Base-by-base conservation (phyloP, 2,797 vertebrate species). In the Paratrypauchen microcephalus region DNA sequence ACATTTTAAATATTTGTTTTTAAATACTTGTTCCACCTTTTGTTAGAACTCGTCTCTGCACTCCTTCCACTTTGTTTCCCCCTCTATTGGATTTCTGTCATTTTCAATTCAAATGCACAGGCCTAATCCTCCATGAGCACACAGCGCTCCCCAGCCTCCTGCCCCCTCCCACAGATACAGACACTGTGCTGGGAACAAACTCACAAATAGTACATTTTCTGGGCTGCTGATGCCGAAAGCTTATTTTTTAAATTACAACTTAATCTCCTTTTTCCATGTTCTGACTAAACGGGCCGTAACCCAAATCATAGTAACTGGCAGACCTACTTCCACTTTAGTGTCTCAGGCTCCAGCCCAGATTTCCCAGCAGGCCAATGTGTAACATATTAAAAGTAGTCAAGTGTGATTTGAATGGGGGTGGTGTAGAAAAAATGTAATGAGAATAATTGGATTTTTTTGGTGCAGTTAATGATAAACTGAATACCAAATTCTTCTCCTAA, bases 71-170 rank as follows among this genome's bases (percentile, higher is more conserved):
- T 86, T 81, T 72, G 76, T 87, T 86, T 83, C 18, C 57, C 77
- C 65, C 84, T 78, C 71, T 36, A 21, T 73, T 74, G 86, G 87
- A 90, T 91, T 89, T 86, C 78, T 85, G 85, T 82, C 78, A 72
- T 88, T 91, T 89, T 86, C 80, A 86, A 88, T 89, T 87, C 62
- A 71, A 80, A 90, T 83, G 80, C 79, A 84, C 85, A 88, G 73
- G 83, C 79, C 52, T 91, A 91, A 92, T 91, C 88, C 85, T 30
- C 64, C 11, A 24, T 73, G 78, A 82, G 78, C 79, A 80, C 75
- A 71, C 71, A 78, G 80, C 77, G 76, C 81, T 86, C 82, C 70
- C 65, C 21, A 69, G 69, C 76, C 78, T 86, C 74, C 71, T 80
- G 82, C 82, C 71, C 54, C 65, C 65, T 15, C 73, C 63, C 71